Evolutionary conservation across 2,797 vertebrate species (phyloP).

Genomic region (Ispidina picta): DNA sequence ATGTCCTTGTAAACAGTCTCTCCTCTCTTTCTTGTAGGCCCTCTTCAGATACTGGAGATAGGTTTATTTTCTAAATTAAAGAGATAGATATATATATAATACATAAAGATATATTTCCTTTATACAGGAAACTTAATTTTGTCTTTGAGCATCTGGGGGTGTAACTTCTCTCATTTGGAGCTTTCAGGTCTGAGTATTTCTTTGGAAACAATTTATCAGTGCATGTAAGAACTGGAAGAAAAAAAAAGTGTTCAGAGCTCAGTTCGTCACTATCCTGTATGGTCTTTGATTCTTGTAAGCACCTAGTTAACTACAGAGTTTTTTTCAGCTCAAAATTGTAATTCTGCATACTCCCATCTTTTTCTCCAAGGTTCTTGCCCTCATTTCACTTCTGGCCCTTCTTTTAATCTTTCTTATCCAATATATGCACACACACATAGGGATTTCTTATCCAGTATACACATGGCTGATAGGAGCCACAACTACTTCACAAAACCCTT

Average conservation of each 20-base stretch:
- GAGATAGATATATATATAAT: too few species aligned
- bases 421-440: not conserved
- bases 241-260: not conserved
- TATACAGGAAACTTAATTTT: not conserved
- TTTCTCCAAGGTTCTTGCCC: not conserved
- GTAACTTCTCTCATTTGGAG: not conserved
- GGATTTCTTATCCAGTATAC: not conserved
- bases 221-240: constrained; percentile 30
- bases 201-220: constrained; percentile 48
- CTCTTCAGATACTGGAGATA: too few species aligned
- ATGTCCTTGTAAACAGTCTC: too few species aligned
- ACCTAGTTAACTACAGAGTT: not conserved
- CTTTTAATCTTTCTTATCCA: not conserved
- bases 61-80: too few species aligned
- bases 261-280: not conserved
- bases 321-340: not conserved
- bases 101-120: not conserved
- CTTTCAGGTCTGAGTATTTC: constrained; percentile 1
- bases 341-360: not conserved
- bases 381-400: not conserved
- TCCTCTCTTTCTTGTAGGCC: too few species aligned
- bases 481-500: not conserved
- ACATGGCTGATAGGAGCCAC: not conserved
- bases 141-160: not conserved
- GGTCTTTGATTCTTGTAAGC: not conserved